phyloP scores from a whole-genome alignment of 2,797 vertebrate genomes.

The Phalanger gymnotis region DNA sequence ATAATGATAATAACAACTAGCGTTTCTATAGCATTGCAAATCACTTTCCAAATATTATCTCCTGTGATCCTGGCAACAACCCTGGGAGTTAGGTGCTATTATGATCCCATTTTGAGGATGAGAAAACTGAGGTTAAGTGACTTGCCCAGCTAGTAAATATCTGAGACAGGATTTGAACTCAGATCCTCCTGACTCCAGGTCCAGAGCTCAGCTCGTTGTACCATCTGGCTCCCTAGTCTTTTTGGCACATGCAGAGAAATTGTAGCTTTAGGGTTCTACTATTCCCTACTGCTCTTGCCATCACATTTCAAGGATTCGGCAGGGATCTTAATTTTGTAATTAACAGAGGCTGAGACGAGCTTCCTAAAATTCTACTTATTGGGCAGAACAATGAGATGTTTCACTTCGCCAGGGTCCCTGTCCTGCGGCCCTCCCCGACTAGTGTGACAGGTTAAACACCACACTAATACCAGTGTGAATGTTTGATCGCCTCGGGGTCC shows the following conservation, averaged over 20 bases:
- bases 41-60: background rate
- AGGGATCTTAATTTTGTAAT: constrained; percentile 22
- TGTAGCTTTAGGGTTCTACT: background rate
- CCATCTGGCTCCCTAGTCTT: background rate
- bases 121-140: background rate
- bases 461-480: background rate
- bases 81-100: background rate
- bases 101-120: background rate
- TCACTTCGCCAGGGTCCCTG: background rate
- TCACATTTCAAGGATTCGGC: background rate
- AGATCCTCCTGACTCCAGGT: background rate
- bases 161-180: background rate
- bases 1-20: background rate
- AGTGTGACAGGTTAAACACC: background rate
- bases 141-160: background rate
- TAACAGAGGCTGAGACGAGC: background rate
- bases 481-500: constrained; percentile 45
- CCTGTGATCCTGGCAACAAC: background rate
- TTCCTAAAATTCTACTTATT: background rate
- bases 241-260: background rate
- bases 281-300: background rate
- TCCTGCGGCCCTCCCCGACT: background rate
- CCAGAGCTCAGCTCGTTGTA: background rate
- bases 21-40: background rate
- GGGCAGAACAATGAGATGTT: background rate